Conservation (phyloP, 2,888 invertebrate genomes). For the Seladonia tumulorum region DNA sequence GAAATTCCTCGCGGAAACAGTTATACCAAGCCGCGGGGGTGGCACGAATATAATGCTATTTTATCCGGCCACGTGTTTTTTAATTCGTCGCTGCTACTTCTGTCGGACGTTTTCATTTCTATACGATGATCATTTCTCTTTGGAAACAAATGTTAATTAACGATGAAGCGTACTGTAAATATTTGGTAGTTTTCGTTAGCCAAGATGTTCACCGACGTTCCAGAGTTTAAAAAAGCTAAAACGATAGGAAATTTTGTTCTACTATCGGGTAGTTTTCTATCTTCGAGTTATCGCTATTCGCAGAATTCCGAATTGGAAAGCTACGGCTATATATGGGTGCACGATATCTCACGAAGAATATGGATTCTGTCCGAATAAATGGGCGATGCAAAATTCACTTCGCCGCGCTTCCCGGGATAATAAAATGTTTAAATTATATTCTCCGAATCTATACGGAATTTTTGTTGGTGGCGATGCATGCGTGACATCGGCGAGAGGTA, state of each 20-base stretch:
- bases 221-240: not conserved
- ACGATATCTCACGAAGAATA: conserved; percentile 49
- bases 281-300: not conserved
- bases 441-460: conserved; percentile 35
- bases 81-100: not conserved
- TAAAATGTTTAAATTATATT: conserved; percentile 56
- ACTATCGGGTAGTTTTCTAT: conserved; percentile 20
- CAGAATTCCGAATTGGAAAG: conserved; percentile 13
- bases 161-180: not conserved
- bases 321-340: conserved; percentile 36
- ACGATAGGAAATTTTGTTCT: not conserved
- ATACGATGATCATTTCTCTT: not conserved
- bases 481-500: conserved; percentile 69
- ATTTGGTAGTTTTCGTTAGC: not conserved
- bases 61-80: not conserved
- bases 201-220: not conserved
- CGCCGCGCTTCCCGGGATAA: conserved; percentile 35
- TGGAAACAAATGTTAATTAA: not conserved
- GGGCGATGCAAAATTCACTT: conserved; percentile 53
- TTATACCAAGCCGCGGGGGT: not conserved
- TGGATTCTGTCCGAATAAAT: conserved; percentile 46
- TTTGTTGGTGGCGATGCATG: conserved; percentile 43
- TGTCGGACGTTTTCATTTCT: not conserved
- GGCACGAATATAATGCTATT: conserved; percentile 1
- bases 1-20: conserved; percentile 26